Conservation (phyloP, 2,888 invertebrate genomes). For the Ochropleura plecta region DNA sequence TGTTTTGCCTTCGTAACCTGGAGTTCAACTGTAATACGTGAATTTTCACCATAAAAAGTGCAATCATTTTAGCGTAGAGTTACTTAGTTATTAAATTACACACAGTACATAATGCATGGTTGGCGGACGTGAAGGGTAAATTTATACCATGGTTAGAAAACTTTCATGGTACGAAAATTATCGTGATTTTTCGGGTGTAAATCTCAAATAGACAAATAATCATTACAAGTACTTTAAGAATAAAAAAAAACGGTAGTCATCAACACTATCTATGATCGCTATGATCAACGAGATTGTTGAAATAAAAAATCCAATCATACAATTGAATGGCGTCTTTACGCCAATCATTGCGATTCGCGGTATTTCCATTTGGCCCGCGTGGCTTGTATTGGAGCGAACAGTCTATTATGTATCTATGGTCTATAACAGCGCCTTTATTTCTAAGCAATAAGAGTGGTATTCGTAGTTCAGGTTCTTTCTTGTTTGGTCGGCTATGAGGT, state of each 20-base stretch:
- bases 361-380: conserved; percentile 50
- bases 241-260: conserved; percentile 54
- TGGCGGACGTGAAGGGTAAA: too few species aligned
- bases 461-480: neutral
- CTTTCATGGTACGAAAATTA: conserved; percentile 6
- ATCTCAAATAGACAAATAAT: conserved; percentile 2
- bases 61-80: too few species aligned
- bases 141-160: neutral
- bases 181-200: neutral
- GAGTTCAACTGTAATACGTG: too few species aligned
- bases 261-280: conserved; percentile 44
- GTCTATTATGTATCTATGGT: neutral
- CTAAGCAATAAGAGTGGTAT: neutral
- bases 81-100: too few species aligned
- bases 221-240: conserved; percentile 4
- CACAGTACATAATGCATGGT: too few species aligned
- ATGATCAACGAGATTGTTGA: conserved; percentile 38
- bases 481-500: conserved; percentile 21
- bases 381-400: conserved; percentile 26
- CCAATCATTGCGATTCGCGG: conserved; percentile 64
- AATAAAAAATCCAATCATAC: conserved; percentile 63
- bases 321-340: conserved; percentile 61
- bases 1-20: too few species aligned
- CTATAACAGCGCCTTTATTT: conserved; percentile 1
- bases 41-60: too few species aligned